Conservation (phyloP, 2,797 vertebrate genomes). For the Botia kubotai region DNA sequence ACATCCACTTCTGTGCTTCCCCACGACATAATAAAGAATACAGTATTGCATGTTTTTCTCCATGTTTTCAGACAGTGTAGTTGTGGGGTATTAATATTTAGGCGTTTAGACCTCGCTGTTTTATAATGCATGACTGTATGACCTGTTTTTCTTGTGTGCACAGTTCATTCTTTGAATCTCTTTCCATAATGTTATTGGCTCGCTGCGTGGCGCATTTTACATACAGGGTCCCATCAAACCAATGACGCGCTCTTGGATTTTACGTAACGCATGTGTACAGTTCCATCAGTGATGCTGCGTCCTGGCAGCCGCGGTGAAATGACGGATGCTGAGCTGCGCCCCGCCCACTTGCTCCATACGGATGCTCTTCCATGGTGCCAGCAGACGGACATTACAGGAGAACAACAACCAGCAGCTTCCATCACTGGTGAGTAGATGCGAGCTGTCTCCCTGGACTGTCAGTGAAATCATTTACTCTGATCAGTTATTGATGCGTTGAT, state of each 20-base stretch:
- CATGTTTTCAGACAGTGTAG: too few relatives aligned
- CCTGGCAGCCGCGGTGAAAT: too few relatives aligned
- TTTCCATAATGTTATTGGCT: neutral
- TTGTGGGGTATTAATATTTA: too few relatives aligned
- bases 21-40: too few relatives aligned
- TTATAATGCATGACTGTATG: neutral
- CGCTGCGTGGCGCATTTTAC: too few relatives aligned
- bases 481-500: too few relatives aligned
- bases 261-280: too few relatives aligned
- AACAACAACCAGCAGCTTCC: conserved; percentile 35
- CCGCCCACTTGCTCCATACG: neutral
- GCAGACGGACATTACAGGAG: conserved; percentile 39
- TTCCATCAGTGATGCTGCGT: neutral
- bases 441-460: neutral
- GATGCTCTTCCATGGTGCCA: conserved; percentile 19
- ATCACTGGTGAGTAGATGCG: conserved; percentile 18
- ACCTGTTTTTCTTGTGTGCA: neutral
- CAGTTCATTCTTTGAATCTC: neutral
- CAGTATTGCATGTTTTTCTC: too few relatives aligned
- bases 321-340: conserved; percentile 23
- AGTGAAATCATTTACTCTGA: too few relatives aligned
- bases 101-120: too few relatives aligned
- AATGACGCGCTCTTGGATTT: neutral
- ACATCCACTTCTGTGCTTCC: too few relatives aligned
- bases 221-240: conserved; percentile 14